Base-by-base conservation (phyloP, 2,888 invertebrate species). In the Tipula unca region DNA sequence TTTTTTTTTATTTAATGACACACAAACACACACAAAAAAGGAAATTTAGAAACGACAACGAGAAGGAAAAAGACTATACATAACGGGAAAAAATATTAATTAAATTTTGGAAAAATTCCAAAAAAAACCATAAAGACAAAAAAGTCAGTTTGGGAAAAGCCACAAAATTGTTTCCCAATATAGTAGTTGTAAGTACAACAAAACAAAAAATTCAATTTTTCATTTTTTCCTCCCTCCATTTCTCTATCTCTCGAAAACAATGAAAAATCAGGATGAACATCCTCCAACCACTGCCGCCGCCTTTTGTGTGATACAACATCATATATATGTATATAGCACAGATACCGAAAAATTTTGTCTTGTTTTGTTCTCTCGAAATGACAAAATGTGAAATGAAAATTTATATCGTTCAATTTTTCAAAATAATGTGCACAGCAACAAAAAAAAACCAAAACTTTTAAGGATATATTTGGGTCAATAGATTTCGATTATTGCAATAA, bases 401-500 rank as follows among this genome's bases (percentile, higher is more conserved):
- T n/a, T n/a, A 25, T 20, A 69, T 69, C 69, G 69, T 25, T 69
- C 20, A 69, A 69, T 69, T 69, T 69, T 69, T 69, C 69, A 69
- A 69, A 25, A 69, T 8, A 10, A 20, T 17, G 48, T 17, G 17
- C n/a, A 3, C 48, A 54, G 17, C 48, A 54, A 54, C 32, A 69
- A 69, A 69, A 69, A n/a, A n/a, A n/a, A n/a, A 25, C 10, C 3
- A 3, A 69, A 69, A 69, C 25, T 69, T 69, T 69, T 69, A 25
- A 69, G 25, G 69, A 69, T 69, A 69, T 20, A 69, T 69, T 69
- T 69, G 69, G 69, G 69, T 69, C 69, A 69, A 69, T 69, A 69
- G 69, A 69, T 69, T 69, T 69, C 69, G 69, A 69, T 69, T 69
- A 69, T 69, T 69, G 69, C 69, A 69, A 69, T 20, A 54, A 54